A percentile compares a stretch with the other conserved stretches of the same genome.
These are phyloP conservation scores for Ageneiosus marmoratus DNA, from an alignment of 2,113 vertebrate genomes.

Conservation along the genomic window DNA sequence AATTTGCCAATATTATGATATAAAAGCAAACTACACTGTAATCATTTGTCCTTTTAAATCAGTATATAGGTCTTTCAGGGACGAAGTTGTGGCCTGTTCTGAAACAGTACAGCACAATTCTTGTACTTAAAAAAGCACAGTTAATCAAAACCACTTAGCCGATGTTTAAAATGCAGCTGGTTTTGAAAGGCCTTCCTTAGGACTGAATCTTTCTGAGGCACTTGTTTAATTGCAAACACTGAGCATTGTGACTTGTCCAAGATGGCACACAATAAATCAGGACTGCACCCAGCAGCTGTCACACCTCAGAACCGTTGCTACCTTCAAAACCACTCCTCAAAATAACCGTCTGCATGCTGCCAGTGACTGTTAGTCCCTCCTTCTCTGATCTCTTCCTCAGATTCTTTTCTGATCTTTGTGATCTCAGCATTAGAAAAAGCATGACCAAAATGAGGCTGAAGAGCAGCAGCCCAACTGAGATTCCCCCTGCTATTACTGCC, in stretches of 20 bases:
- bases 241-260: background rate
- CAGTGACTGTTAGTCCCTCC: conserved; percentile 22
- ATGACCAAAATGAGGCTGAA: conserved; percentile 70
- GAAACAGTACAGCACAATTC: background rate
- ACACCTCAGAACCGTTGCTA: conserved; percentile 89
- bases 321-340: conserved; percentile 73
- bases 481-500: conserved; percentile 72
- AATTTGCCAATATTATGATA: conserved; percentile 29
- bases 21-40: background rate
- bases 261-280: background rate
- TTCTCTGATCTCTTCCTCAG: conserved; percentile 51
- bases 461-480: conserved; percentile 74
- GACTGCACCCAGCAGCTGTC: conserved; percentile 57
- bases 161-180: background rate
- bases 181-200: conserved; percentile 25
- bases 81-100: background rate
- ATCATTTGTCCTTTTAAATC: conserved; percentile 21
- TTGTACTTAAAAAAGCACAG: background rate
- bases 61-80: background rate
- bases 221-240: conserved; percentile 49
- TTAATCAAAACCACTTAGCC: background rate
- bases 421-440: conserved; percentile 66
- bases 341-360: conserved; percentile 78
- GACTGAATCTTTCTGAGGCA: conserved; percentile 58
- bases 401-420: conserved; percentile 67